These are phyloP conservation scores for Lasioglossum pauxillum DNA, from an alignment of 2,888 invertebrate genomes.

Conservation along the genomic window DNA sequence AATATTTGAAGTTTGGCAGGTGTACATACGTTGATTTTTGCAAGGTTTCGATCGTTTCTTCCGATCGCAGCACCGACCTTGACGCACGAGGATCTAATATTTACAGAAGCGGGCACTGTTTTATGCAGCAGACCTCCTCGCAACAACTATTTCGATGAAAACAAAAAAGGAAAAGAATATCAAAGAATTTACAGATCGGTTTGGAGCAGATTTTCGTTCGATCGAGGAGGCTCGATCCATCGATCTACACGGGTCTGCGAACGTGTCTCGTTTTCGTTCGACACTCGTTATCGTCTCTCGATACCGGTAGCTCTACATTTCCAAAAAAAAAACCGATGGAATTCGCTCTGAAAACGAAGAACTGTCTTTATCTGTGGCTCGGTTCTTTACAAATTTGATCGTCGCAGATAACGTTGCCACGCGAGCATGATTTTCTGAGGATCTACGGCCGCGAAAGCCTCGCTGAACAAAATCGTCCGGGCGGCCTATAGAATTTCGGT, in stretches of 20 bases:
- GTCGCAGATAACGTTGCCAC: not conserved
- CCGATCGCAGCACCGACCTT: slow-evolving; percentile 62
- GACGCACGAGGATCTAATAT: slow-evolving; percentile 68
- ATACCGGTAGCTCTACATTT: not conserved
- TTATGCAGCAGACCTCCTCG: slow-evolving; percentile 48
- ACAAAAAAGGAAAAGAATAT: slow-evolving; percentile 25
- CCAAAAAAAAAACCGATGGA: not conserved
- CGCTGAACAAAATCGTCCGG: not conserved
- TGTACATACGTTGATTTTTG: not conserved
- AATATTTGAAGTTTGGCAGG: not conserved
- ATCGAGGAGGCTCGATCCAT: not conserved
- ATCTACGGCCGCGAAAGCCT: not conserved
- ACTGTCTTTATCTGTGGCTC: not conserved
- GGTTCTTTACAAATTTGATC: not conserved
- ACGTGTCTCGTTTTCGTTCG: not conserved
- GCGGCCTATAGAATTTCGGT: not conserved
- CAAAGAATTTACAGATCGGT: slow-evolving; percentile 37
- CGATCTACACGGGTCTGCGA: not conserved
- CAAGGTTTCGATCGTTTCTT: slow-evolving; percentile 16
- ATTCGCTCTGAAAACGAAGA: not conserved
- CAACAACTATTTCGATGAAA: slow-evolving; percentile 40
- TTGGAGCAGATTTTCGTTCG: not conserved
- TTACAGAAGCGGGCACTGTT: slow-evolving; percentile 69
- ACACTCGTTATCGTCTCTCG: not conserved
- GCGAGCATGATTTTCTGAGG: not conserved